phyloP scores from a whole-genome alignment of 1,140 invertebrate species.

The Zeugodacus cucurbitae region DNA sequence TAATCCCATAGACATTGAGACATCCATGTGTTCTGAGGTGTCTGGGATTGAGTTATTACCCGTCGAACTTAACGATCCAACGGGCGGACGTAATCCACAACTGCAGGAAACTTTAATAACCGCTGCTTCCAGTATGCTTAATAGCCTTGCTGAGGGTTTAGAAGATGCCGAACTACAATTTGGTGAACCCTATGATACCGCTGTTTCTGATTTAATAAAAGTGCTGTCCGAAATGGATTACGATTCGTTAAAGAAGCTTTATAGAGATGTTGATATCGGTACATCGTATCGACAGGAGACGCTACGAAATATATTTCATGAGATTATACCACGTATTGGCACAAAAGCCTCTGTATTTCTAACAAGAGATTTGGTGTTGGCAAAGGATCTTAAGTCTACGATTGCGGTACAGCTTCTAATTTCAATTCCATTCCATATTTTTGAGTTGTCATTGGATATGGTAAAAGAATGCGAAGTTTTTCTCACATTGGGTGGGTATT shows the following conservation, averaged over 20 bases:
- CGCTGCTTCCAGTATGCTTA: slow-evolving; percentile 57
- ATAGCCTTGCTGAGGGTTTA: slow-evolving; percentile 65
- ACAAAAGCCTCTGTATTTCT: slow-evolving; percentile 73
- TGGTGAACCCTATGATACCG: slow-evolving; percentile 67
- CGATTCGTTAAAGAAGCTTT: slow-evolving; percentile 68
- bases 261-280: slow-evolving; percentile 70
- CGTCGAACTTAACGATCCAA: slow-evolving; percentile 57
- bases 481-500: slow-evolving; percentile 64
- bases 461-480: slow-evolving; percentile 69
- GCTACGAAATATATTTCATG: slow-evolving; percentile 77
- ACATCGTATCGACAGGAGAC: slow-evolving; percentile 75
- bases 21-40: slow-evolving; percentile 52
- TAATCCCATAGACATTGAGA: slow-evolving; percentile 60
- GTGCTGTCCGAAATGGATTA: slow-evolving; percentile 69
- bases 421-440: slow-evolving; percentile 71
- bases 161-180: slow-evolving; percentile 66
- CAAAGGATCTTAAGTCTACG: slow-evolving; percentile 70
- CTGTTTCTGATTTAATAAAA: slow-evolving; percentile 65
- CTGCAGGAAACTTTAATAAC: slow-evolving; percentile 54
- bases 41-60: slow-evolving; percentile 55
- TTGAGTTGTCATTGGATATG: slow-evolving; percentile 69
- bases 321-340: slow-evolving; percentile 77
- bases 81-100: slow-evolving; percentile 59
- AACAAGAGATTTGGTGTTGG: slow-evolving; percentile 73
- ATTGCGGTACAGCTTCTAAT: slow-evolving; percentile 70